Evolutionary conservation across 2,888 invertebrate species (phyloP), one percentile per base, ranked within the genome.

Genomic region (Latrodectus hesperus): DNA sequence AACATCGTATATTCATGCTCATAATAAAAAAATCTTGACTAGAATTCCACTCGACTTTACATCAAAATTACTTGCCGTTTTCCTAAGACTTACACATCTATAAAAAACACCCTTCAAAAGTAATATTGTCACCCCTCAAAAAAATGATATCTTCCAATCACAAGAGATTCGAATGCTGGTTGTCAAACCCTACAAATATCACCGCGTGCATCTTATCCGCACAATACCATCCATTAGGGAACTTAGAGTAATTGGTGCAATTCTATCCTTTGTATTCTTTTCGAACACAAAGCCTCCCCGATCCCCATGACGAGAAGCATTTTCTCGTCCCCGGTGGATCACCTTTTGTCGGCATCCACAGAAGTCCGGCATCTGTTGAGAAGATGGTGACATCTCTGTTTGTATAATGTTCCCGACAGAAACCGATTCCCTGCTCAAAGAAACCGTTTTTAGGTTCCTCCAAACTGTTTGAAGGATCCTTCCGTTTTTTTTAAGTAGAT

Each of bases 171-270:
- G 14, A n/a, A 5, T 16, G 60, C 60, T 60, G 14, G 60, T 11
- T 60, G 60, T 60, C 60, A 60, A 16, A 60, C n/a, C 60, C n/a
- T 16, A n/a, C 60, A 10, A 60, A 11, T 60, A 11, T 60, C 60
- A 60, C 60, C 60, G 60, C 60, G 14, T 11, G 60, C 60, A 16
- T 60, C n/a, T 60, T 60, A 60, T 12, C n/a, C 60, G 0, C 14
- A 60, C 60, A 60, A 60, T 60, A n/a, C 60, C 26, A 14, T 76
- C 76, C 84, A 84, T 84, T 84, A 78, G 84, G 49, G 16, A 11
- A 10, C 55, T 77, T 76, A 76, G 55, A 72, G 84, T 84, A 84
- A 84, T 84, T 71, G 84, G 84, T 81, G 81, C 81, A 81, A 81
- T 81, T 81, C 60, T 55, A 53, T 26, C 17, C 60, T 26, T 68